Conservation (phyloP, 2,113 vertebrate species). For the Pseudopipra pipra region DNA sequence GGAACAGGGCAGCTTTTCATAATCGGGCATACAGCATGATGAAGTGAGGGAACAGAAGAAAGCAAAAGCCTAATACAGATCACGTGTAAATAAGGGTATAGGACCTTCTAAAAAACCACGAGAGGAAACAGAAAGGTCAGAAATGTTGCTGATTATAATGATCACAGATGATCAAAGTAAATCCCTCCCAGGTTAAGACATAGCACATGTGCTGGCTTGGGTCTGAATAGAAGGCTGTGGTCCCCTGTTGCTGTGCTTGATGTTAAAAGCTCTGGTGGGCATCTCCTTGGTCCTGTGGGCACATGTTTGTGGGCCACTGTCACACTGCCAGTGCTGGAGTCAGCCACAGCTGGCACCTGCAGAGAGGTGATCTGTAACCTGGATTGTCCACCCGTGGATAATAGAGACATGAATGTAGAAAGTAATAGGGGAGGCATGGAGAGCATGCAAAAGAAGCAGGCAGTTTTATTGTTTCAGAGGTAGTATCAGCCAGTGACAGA, state of each 20-base stretch:
- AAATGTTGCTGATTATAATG: background rate
- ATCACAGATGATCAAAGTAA: background rate
- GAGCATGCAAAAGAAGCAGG: background rate
- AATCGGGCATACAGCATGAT: background rate
- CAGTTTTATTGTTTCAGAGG: background rate
- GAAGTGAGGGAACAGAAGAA: background rate
- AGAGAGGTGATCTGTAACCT: background rate
- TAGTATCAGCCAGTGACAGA: background rate
- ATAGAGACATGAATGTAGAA: background rate
- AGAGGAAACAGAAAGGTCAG: background rate
- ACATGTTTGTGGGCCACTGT: background rate
- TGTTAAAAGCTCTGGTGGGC: background rate
- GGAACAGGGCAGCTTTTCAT: background rate
- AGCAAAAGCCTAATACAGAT: background rate
- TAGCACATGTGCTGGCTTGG: background rate
- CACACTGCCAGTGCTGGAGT: background rate
- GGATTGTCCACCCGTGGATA: background rate
- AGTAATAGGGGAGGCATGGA: background rate
- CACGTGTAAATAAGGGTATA: background rate
- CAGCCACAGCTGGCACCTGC: background rate
- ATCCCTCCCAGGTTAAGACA: background rate
- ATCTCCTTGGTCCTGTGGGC: background rate
- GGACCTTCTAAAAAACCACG: background rate
- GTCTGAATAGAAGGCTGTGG: background rate
- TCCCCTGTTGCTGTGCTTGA: background rate